These are phyloP conservation scores for Automeris io DNA, from an alignment of 2,888 invertebrate species.

Conservation along the genomic window DNA sequence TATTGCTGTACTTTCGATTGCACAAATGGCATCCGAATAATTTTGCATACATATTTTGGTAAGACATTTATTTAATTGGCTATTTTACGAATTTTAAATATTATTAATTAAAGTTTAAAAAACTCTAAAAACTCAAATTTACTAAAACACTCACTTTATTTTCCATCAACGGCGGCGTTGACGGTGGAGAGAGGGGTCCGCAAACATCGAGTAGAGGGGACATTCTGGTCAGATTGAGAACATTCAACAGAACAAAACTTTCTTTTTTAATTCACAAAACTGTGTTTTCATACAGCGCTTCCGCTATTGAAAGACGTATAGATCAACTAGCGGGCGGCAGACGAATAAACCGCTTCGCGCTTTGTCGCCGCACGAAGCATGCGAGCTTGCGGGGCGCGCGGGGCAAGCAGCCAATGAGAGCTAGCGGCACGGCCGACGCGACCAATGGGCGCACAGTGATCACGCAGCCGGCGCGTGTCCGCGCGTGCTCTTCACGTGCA, in stretches of 20 bases:
- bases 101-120: slow-evolving; percentile 10
- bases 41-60: slow-evolving; percentile 15
- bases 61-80: slow-evolving; percentile 10
- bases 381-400: slow-evolving; percentile 80
- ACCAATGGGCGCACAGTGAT: slow-evolving; percentile 79
- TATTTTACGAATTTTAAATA: slow-evolving; percentile 13
- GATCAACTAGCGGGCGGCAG: slow-evolving; percentile 56
- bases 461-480: slow-evolving; percentile 88
- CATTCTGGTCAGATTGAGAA: slow-evolving; percentile 49
- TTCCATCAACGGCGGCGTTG: slow-evolving; percentile 82
- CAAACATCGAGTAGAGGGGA: slow-evolving; percentile 66
- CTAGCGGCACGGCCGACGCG: slow-evolving; percentile 82
- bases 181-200: slow-evolving; percentile 82
- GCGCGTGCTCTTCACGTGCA: slow-evolving; percentile 91
- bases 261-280: slow-evolving; percentile 70
- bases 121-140: slow-evolving; percentile 20
- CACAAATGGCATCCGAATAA: slow-evolving; percentile 36
- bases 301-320: slow-evolving; percentile 58
- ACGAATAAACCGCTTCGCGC: slow-evolving; percentile 70
- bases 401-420: slow-evolving; percentile 77
- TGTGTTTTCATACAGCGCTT: slow-evolving; percentile 44
- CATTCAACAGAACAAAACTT: slow-evolving; percentile 61
- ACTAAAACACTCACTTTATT: slow-evolving; percentile 65
- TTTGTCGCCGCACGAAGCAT: slow-evolving; percentile 67
- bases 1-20: slow-evolving; percentile 56